Base-by-base conservation (phyloP, 2,113 vertebrate genomes). In the Neolamprologus ventralis region DNA sequence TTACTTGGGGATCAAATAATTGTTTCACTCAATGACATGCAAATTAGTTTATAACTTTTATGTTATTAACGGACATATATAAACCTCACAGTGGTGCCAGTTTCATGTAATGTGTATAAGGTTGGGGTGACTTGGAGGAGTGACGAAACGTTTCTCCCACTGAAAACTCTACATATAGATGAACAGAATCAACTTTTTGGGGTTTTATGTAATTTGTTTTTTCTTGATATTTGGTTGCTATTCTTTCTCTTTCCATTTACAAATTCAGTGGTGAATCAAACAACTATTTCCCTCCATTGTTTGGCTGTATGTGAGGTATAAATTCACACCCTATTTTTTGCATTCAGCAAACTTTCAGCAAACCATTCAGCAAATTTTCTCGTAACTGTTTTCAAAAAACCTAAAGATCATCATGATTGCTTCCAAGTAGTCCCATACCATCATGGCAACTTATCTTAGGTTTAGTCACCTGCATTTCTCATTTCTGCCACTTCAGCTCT, bases 401-500 rank as follows among this genome's bases (percentile, higher is more conserved):
- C 5, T 53, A 9, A 12, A 45, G 35, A 47, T 83, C 60, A 12
- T 10, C 63, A 4, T 83, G 60, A 57, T 71, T 58, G 63, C 63
- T 51, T 47, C 85, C n/a, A 19, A 57, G 37, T 37, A 80, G 75
- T 40, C 23, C 31, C 49, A 47, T 42, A 83, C 71, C 58, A 16
- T 87, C 73, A 55, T 35, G 37, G 40, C 49, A n/a, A 82, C 87
- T 71, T 83, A 80, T 90, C 89, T 90, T 79, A 91, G 87, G 85
- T 92, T 84, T 91, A 89, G 80, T 88, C 92, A 95, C 93, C 93
- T 91, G 90, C 87, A 89, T 93, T 91, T 87, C 54, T 84, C n/a
- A 85, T 93, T 94, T 93, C 84, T 93, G 94, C 88, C 85, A 57
- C 82, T 90, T 96, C 95, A 95, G 94, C 93, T 91, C 14, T 80